These are phyloP conservation scores for Dusona sp. DNA, from an alignment of 2,888 invertebrate species.

Conservation along the genomic window DNA sequence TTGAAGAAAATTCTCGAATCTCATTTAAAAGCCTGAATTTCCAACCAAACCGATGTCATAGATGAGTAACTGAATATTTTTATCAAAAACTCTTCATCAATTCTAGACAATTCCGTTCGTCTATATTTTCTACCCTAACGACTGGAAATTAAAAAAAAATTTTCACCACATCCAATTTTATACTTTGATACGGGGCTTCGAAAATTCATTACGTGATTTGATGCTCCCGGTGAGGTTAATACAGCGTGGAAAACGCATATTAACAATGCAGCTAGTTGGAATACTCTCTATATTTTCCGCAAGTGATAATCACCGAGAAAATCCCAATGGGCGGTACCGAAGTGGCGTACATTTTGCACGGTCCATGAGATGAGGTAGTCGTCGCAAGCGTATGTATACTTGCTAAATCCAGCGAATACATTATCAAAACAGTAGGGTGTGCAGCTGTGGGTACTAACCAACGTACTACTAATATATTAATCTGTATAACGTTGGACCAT, in stretches of 20 bases:
- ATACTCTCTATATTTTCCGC: slow-evolving; percentile 35
- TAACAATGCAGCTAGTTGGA: slow-evolving; percentile 18
- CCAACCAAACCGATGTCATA: no score
- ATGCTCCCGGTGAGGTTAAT: neutral
- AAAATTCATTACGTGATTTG: neutral
- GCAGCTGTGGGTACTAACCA: slow-evolving; percentile 38
- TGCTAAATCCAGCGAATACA: slow-evolving; percentile 42
- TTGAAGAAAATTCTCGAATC: neutral
- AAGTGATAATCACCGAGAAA: slow-evolving; percentile 54
- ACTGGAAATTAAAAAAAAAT: no score
- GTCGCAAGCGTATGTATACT: neutral
- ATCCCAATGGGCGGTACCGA: slow-evolving; percentile 22
- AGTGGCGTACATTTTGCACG: slow-evolving; percentile 31
- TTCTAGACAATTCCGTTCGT: neutral
- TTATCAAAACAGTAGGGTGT: slow-evolving; percentile 27
- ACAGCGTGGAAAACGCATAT: slow-evolving; percentile 14
- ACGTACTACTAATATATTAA: slow-evolving; percentile 52
- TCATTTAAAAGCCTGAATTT: neutral
- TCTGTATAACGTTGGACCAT: slow-evolving; percentile 29
- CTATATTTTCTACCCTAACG: neutral
- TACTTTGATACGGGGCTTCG: neutral
- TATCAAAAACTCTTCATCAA: neutral
- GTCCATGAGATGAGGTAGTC: slow-evolving; percentile 12
- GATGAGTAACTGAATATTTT: no score
- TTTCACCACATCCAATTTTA: neutral